Percentiles rank a stretch among this genome's conserved stretches.
Conservation (phyloP, 1,140 invertebrate genomes). For the Glossosoma conforme region DNA sequence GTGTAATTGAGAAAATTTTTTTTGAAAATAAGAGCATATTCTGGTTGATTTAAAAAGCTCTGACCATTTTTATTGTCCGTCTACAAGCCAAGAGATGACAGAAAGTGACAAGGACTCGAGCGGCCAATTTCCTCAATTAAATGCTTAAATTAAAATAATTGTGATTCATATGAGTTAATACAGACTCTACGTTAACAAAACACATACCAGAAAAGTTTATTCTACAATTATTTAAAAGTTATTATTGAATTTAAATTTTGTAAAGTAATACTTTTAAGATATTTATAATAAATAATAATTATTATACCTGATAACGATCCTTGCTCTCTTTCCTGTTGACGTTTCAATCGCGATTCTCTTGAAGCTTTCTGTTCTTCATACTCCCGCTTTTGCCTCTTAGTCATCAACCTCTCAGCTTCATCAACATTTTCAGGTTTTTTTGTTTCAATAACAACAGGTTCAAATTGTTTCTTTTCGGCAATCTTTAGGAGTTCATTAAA, state of each 20-base stretch:
- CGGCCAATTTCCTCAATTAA: too few species aligned
- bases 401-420: conserved; percentile 67
- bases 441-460: conserved; percentile 62
- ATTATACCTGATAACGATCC: not conserved
- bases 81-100: too few species aligned
- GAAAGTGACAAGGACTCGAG: too few species aligned
- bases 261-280: not conserved
- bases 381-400: conserved; percentile 73
- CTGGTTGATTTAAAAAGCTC: too few species aligned
- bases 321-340: conserved; percentile 20
- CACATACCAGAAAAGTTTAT: too few species aligned
- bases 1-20: too few species aligned
- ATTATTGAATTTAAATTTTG: not conserved
- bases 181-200: too few species aligned
- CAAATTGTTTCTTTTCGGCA: conserved; percentile 76
- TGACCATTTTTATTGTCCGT: too few species aligned
- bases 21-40: too few species aligned
- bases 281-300: not conserved
- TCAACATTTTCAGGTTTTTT: conserved; percentile 54
- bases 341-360: conserved; percentile 16
- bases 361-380: conserved; percentile 56
- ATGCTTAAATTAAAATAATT: too few species aligned
- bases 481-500: conserved; percentile 71
- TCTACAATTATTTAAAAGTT: too few species aligned
- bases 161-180: too few species aligned